Conservation (phyloP, 2,113 vertebrate species). For the Asarcornis scutulata region DNA sequence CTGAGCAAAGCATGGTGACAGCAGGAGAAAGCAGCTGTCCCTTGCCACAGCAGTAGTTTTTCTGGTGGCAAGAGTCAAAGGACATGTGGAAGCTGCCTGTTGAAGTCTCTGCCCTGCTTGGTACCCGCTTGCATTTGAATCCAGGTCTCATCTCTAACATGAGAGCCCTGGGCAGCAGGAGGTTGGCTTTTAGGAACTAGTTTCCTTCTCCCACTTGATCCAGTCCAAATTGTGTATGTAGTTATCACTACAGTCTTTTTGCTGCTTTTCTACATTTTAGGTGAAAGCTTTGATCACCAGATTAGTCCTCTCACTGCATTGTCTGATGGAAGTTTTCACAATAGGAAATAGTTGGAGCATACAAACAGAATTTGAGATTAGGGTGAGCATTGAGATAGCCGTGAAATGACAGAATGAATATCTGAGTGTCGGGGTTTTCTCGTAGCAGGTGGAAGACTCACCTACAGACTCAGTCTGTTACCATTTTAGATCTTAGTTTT, state of each 20-base stretch:
- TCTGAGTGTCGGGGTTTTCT: not conserved
- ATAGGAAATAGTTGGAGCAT: not conserved
- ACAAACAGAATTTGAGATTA: not conserved
- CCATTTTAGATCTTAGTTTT: not conserved
- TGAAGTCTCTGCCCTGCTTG: not conserved
- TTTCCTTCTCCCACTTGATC: not conserved
- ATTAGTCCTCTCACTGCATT: not conserved
- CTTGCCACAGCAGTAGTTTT: not conserved
- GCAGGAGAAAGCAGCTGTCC: not conserved
- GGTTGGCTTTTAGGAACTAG: not conserved
- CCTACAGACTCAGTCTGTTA: not conserved
- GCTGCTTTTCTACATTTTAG: not conserved
- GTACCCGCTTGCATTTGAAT: not conserved
- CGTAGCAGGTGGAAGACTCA: not conserved
- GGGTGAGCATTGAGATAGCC: not conserved
- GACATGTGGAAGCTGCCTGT: rapidly evolving
- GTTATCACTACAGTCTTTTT: not conserved
- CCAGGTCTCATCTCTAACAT: not conserved
- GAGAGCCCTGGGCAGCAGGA: not conserved
- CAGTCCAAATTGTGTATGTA: not conserved
- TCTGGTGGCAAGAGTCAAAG: not conserved
- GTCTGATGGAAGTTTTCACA: not conserved
- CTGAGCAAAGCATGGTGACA: not conserved
- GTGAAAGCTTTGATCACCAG: not conserved
- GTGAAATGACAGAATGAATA: not conserved